Conservation (phyloP, 2,888 invertebrate genomes). For the Sicus ferrugineus region DNA sequence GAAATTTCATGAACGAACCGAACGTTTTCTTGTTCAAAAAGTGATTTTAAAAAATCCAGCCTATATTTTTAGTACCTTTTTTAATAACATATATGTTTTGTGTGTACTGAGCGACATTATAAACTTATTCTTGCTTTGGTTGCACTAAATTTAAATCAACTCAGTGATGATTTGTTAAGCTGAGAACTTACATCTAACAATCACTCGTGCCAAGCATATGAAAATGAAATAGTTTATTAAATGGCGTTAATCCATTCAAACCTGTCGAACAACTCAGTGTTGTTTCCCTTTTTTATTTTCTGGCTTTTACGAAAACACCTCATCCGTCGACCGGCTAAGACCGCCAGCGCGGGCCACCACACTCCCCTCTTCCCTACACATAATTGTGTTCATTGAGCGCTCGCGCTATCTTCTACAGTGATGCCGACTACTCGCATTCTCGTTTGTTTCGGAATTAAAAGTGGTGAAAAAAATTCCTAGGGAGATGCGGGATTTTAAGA, state of each 20-base stretch:
- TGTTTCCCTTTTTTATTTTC: not conserved
- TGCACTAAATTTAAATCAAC: slow-evolving; percentile 34
- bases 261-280: slow-evolving; percentile 1
- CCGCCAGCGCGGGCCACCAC: not conserved
- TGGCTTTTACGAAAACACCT: slow-evolving; percentile 1
- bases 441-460: not conserved
- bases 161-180: not conserved
- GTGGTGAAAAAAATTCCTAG: not conserved
- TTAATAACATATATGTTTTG: no score
- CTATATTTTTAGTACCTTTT: no score
- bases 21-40: no score
- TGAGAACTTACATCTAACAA: not conserved
- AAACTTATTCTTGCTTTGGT: slow-evolving; percentile 17
- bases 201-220: not conserved
- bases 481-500: no score
- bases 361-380: not conserved
- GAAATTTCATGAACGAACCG: no score
- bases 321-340: not conserved
- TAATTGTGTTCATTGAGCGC: not conserved
- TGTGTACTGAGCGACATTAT: no score
- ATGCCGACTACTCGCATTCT: not conserved
- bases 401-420: not conserved
- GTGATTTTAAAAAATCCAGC: no score
- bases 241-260: slow-evolving; percentile 12
- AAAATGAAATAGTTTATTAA: slow-evolving; percentile 1